Conservation (phyloP, 64 coral and sea anemone species). For the Stylophora pistillata region DNA sequence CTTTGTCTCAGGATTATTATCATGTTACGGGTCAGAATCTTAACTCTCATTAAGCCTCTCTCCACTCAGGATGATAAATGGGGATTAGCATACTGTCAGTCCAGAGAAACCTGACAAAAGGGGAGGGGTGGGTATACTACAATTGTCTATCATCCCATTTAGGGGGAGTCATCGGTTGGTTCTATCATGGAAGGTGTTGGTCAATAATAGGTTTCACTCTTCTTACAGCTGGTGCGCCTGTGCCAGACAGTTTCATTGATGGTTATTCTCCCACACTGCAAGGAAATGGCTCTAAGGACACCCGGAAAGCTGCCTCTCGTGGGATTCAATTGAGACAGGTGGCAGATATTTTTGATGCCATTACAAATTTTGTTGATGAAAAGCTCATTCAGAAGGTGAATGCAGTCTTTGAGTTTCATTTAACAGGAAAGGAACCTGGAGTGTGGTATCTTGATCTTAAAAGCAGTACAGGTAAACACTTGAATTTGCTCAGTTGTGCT, state of each 20-base stretch:
- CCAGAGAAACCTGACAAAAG: no score
- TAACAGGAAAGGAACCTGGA: constrained; percentile 43
- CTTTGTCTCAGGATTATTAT: no score
- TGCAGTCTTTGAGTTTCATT: constrained; percentile 62
- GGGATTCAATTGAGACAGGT: neutral
- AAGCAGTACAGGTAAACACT: constrained; percentile 48
- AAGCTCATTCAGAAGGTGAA: constrained; percentile 51
- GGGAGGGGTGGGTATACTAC: no score
- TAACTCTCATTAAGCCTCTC: no score
- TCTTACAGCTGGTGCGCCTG: neutral
- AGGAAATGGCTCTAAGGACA: neutral
- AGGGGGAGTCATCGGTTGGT: no score
- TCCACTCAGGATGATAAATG: no score
- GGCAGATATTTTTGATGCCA: neutral
- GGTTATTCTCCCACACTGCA: neutral
- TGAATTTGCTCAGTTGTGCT: neutral
- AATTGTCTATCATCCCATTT: no score
- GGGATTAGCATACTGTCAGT: no score
- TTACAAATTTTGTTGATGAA: constrained; percentile 34
- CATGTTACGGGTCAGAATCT: no score
- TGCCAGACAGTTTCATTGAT: neutral
- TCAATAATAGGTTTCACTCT: no score
- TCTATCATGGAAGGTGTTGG: no score
- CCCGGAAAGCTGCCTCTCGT: neutral
- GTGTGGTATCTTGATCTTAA: constrained; percentile 69